Conservation (phyloP, 1,140 invertebrate species). For the Drosophila quadrilineata region DNA sequence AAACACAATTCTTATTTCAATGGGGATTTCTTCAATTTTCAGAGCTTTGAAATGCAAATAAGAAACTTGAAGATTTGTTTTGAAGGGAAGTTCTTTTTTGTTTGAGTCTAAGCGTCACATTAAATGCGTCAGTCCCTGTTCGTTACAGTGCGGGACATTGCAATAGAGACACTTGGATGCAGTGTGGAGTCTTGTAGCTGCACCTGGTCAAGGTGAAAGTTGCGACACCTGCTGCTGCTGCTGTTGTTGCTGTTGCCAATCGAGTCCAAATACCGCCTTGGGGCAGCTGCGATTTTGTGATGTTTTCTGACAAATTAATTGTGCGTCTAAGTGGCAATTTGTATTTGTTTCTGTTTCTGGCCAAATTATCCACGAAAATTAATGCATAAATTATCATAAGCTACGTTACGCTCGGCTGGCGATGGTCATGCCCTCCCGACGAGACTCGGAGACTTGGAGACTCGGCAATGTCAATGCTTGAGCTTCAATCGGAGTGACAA, state of each 20-base stretch:
- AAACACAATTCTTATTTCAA: no score
- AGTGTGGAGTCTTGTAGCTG: conserved; percentile 32
- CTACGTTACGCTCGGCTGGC: conserved; percentile 46
- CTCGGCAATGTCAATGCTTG: conserved; percentile 48
- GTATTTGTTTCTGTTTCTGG: no score
- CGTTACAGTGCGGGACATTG: conserved; percentile 20
- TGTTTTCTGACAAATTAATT: conserved; percentile 74
- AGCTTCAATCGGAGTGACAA: conserved; percentile 55
- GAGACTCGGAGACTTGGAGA: no score
- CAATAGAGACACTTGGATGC: conserved; percentile 16
- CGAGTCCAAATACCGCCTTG: no score
- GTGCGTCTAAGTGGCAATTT: conserved; percentile 63
- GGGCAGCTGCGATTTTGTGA: no score
- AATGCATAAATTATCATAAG: conserved; percentile 62
- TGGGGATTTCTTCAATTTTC: conserved; percentile 54
- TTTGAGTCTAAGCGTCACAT: conserved; percentile 33
- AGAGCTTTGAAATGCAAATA: conserved; percentile 70
- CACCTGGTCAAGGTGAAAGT: conserved; percentile 76
- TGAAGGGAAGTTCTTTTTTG: conserved; percentile 77
- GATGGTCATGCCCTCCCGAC: conserved; percentile 14
- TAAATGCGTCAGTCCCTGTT: background rate
- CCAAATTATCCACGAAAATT: conserved; percentile 44
- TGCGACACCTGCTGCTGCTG: conserved; percentile 71
- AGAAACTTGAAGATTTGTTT: conserved; percentile 35
- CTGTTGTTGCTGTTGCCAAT: background rate